Evolutionary conservation across 2,113 vertebrate species (phyloP).

Genomic region (Prolemur simus): DNA sequence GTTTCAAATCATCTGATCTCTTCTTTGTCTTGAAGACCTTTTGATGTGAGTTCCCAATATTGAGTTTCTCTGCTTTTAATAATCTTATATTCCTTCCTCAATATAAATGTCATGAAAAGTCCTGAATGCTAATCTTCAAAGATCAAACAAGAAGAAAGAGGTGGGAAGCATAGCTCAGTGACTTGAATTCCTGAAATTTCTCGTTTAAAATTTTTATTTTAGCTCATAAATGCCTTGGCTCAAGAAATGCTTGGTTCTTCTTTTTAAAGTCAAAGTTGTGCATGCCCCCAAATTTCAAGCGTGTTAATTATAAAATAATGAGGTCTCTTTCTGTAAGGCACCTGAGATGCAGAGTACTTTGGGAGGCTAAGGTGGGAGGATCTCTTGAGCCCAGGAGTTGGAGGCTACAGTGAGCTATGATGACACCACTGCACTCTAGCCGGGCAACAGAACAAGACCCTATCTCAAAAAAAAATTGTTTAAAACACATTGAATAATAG

Average conservation of each 20-base stretch:
- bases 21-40: constrained; percentile 82
- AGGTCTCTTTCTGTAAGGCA: neutral
- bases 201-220: constrained; percentile 49
- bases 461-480: neutral
- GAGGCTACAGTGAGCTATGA: no score
- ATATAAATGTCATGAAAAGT: constrained; percentile 80
- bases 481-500: neutral
- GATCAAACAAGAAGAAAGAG: constrained; percentile 80
- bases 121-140: constrained; percentile 74
- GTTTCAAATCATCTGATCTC: constrained; percentile 75
- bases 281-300: neutral
- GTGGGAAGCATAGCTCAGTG: constrained; percentile 41
- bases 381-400: no score
- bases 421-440: no score
- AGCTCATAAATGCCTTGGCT: neutral
- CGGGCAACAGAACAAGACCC: no score
- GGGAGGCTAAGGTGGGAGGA: no score
- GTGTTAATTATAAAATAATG: neutral
- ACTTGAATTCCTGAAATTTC: constrained; percentile 72
- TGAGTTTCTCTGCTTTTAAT: constrained; percentile 84
- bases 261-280: neutral
- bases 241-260: neutral
- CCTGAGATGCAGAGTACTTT: neutral
- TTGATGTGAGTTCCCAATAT: constrained; percentile 82
- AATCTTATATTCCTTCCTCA: constrained; percentile 82